Percentiles rank a stretch among this genome's conserved stretches.
Conservation (phyloP, 2,888 invertebrate species). For the Tetranychus piercei region DNA sequence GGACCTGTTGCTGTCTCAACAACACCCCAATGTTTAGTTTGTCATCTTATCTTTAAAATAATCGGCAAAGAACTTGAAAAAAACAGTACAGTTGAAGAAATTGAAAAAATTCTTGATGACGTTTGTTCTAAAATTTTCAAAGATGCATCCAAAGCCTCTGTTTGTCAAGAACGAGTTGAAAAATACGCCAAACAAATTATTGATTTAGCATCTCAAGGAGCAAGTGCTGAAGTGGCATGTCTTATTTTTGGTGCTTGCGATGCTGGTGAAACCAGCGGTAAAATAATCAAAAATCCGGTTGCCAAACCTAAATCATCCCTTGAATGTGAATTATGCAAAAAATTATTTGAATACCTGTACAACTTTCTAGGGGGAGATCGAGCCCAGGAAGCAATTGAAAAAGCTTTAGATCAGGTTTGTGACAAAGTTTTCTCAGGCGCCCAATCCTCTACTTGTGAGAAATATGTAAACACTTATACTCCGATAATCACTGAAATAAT, state of each 20-base stretch:
- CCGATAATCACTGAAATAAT: constrained; percentile 57
- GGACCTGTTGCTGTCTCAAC: neutral
- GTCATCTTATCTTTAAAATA: constrained; percentile 28
- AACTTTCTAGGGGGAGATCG: constrained; percentile 34
- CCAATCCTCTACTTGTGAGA: constrained; percentile 42
- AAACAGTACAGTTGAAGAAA: constrained; percentile 54
- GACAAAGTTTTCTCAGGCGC: constrained; percentile 37
- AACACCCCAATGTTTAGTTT: neutral
- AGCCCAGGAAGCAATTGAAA: constrained; percentile 52
- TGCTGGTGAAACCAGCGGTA: neutral
- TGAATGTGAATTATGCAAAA: neutral
- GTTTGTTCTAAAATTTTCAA: constrained; percentile 47
- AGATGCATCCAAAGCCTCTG: constrained; percentile 31
- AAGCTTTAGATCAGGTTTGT: constrained; percentile 53
- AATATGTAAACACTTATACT: constrained; percentile 57
- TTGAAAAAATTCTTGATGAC: constrained; percentile 47
- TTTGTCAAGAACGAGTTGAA: neutral
- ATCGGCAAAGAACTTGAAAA: constrained; percentile 52
- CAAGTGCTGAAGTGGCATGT: neutral
- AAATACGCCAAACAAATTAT: neutral
- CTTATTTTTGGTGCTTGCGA: neutral
- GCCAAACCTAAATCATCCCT: neutral
- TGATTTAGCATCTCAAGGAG: neutral
- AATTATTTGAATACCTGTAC: neutral
- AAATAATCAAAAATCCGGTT: too few species aligned